phyloP scores from a whole-genome alignment of 2,113 vertebrate genomes.

The Herpailurus yagouaroundi region DNA sequence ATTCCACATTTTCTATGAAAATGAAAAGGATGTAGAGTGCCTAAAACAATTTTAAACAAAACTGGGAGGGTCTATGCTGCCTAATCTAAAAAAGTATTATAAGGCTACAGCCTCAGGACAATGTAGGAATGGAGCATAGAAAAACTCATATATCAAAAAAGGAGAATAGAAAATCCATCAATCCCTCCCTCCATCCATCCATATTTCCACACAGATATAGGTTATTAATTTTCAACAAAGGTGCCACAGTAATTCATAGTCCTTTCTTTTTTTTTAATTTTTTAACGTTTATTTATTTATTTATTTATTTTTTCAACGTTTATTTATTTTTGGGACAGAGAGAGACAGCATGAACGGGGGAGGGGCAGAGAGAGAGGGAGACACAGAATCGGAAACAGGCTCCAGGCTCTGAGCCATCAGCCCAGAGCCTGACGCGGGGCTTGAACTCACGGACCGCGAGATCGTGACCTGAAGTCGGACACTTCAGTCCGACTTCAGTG shows the following conservation, averaged over 20 bases:
- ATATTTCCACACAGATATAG: not conserved
- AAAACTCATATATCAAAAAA: not conserved
- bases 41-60: constrained; percentile 12
- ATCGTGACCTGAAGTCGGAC: no score
- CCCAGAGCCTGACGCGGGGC: no score
- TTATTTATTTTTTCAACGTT: no score
- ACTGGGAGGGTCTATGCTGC: not conserved
- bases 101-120: not conserved
- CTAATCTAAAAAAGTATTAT: not conserved
- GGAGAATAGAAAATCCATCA: not conserved
- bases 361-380: no score
- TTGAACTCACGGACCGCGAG: no score
- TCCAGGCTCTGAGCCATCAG: no score
- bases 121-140: not conserved
- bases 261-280: not conserved
- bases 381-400: no score
- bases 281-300: no score
- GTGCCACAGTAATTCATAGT: not conserved
- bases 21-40: not conserved
- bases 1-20: not conserved
- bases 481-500: no score
- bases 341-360: no score
- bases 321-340: no score
- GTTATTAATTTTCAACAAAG: not conserved
- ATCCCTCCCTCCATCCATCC: not conserved